Evolutionary conservation across 2,797 vertebrate species (phyloP), one percentile per base, ranked within the genome.

Genomic region (Pseudochromis fuscus): DNA sequence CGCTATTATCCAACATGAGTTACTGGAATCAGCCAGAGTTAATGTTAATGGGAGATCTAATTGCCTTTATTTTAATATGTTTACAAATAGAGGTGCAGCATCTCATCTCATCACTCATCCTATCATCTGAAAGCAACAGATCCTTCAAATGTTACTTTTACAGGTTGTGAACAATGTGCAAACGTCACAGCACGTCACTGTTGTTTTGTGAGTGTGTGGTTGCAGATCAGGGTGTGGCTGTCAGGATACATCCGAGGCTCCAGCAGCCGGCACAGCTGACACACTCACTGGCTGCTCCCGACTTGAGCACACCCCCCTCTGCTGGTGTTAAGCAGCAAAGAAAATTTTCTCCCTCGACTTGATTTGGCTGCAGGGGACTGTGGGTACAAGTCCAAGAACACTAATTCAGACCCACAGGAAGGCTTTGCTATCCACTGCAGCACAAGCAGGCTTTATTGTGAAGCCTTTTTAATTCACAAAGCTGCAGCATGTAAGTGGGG

Each of bases 251-350:
- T 71, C 63, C 9, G 21, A 76, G 13, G 65, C 70, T 81, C 64
- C 74, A 71, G 42, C 74, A 71, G 42, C 53, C 31, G 5, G 28
- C 53, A 58, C 73, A 69, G 67, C 77, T 72, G 64, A 77, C 48
- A 80, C 68, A 10, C 59, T 72, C 65, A 2, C 50, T 35, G 19
- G 55, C 77, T 79, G 53, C 40, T 66, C 88, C 72, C 79, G 61
- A 88, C 81, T 91, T 83, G 83, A 88, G 79, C 77, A 92, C 87
- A 92, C 33, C 87, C 61, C 91, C 92, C 90, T 91, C 92, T 93
- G 86, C 92, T 93, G 90, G 90, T 79, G 71, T 73, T 15, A 76
- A 56, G 53, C 72, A 68, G 89, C 76, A 90, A 84, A 87, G 61
- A 63, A 51, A 61, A 49, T n/a, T 58, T 27, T 50, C 37, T 28